Evolutionary conservation across 2,888 invertebrate species (phyloP).

Genomic region (Phrixothrix hirtus): DNA sequence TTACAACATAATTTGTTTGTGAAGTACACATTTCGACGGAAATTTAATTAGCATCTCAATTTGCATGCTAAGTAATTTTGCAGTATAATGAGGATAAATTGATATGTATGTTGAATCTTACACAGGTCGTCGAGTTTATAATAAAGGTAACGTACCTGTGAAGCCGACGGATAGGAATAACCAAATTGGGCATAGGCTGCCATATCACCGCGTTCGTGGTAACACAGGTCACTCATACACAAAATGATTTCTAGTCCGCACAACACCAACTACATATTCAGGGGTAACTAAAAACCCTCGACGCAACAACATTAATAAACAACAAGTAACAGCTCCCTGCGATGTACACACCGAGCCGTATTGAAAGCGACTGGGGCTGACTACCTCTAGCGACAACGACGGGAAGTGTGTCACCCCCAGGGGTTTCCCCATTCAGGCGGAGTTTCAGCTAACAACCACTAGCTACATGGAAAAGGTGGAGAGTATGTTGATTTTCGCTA

Average conservation of each 20-base stretch:
- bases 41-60: slow-evolving; percentile 11
- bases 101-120: too few species aligned
- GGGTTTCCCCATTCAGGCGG: slow-evolving; percentile 45
- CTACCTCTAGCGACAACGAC: slow-evolving; percentile 46
- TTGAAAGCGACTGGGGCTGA: slow-evolving; percentile 54
- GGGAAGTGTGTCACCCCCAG: slow-evolving; percentile 47
- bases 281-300: slow-evolving; percentile 35
- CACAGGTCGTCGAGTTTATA: too few species aligned
- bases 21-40: slow-evolving; percentile 12
- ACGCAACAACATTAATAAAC: slow-evolving; percentile 43
- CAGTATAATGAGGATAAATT: slow-evolving; percentile 6
- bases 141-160: slow-evolving; percentile 75
- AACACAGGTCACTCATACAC: slow-evolving; percentile 38
- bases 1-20: slow-evolving; percentile 12
- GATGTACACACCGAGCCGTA: slow-evolving; percentile 50
- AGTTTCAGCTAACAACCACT: slow-evolving; percentile 42
- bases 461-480: slow-evolving; percentile 51
- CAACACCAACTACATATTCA: slow-evolving; percentile 44
- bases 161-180: slow-evolving; percentile 89
- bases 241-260: slow-evolving; percentile 40
- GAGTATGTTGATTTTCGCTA: slow-evolving; percentile 30
- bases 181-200: slow-evolving; percentile 91
- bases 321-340: slow-evolving; percentile 41
- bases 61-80: slow-evolving; percentile 9
- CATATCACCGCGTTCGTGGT: slow-evolving; percentile 52